Evolutionary conservation across 1,140 invertebrate species (phyloP), one percentile per base, ranked within the genome.

Genomic region (Calephelis nemesis): DNA sequence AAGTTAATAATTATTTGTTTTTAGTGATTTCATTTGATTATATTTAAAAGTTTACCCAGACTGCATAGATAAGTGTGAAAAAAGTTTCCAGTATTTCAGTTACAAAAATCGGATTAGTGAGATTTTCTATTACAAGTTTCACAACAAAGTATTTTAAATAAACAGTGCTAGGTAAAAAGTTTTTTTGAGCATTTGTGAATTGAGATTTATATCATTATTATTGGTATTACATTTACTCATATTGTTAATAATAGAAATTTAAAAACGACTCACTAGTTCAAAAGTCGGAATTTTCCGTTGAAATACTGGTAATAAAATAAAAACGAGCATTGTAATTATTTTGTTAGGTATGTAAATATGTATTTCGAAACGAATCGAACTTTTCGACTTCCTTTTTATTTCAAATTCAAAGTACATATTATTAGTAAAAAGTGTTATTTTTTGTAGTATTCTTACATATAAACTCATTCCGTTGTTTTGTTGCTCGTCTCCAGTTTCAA

Each of bases 321-420:
- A 54, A 64, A 58, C 13, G 70, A 71, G 70, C 70, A 68, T 71
- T 71, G 70, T 68, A 64, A 63, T 45, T 68, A 58, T 47, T 19
- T 19, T 63, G 62, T 63, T 60, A 30, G 30, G 30, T 30, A 4
- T 30, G 30, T 30, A 30, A 10, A 39, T 4, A 65, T 39, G 65
- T 67, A 58, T 12, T 67, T 52, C 70, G 70, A 71, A 68, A 71
- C 70, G 70, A 71, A 48, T 70, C 42, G 52, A 50, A 67, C 62
- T 54, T 50, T 60, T 64, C 62, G 62, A 71, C 70, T 60, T 67
- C 70, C 70, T 71, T 67, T 52, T 65, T 65, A 50, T 50, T 65
- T 49, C 48, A 39, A 39, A 48, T 49, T 19, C 12, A 65, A 40
- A 47, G 42, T 45, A 45, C 12, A 50, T 5, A 63, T 52, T 9